Conservation (phyloP, 1,140 invertebrate genomes). For the Diorhabda sublineata region DNA sequence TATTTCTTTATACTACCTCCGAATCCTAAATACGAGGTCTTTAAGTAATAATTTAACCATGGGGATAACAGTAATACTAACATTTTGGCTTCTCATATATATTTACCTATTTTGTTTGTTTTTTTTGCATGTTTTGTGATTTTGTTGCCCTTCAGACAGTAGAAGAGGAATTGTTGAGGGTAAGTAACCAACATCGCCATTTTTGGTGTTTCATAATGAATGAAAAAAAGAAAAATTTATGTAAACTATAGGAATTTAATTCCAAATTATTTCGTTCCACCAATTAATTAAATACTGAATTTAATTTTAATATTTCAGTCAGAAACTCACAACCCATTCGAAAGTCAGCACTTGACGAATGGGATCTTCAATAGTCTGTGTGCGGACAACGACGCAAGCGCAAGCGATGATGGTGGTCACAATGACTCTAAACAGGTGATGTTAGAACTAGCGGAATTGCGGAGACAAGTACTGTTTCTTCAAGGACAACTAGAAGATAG, state of each 20-base stretch:
- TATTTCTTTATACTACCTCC: no score
- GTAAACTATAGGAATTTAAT: no score
- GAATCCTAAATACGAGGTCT: no score
- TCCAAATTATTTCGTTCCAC: no score
- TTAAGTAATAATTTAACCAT: no score
- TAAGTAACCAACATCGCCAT: conserved; percentile 43
- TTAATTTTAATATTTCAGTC: conserved; percentile 38
- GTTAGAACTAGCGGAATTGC: conserved; percentile 69
- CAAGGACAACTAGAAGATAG: conserved; percentile 72
- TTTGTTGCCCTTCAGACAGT: conserved; percentile 50
- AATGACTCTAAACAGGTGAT: conserved; percentile 52
- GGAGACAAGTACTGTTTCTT: conserved; percentile 71
- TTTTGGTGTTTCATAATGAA: no score
- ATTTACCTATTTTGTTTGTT: conserved; percentile 37
- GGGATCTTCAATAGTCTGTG: conserved; percentile 65
- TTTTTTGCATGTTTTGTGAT: conserved; percentile 45
- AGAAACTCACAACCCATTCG: conserved; percentile 84
- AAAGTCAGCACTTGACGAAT: conserved; percentile 69
- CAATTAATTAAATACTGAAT: background rate
- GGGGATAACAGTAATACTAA: no score
- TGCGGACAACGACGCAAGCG: conserved; percentile 30
- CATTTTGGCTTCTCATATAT: no score
- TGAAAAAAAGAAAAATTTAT: no score
- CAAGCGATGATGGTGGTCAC: conserved; percentile 29
- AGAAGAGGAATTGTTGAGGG: conserved; percentile 60